Evolutionary conservation across 2,888 invertebrate species (phyloP), one percentile per base, ranked within the genome.

Genomic region (Merodon equestris): DNA sequence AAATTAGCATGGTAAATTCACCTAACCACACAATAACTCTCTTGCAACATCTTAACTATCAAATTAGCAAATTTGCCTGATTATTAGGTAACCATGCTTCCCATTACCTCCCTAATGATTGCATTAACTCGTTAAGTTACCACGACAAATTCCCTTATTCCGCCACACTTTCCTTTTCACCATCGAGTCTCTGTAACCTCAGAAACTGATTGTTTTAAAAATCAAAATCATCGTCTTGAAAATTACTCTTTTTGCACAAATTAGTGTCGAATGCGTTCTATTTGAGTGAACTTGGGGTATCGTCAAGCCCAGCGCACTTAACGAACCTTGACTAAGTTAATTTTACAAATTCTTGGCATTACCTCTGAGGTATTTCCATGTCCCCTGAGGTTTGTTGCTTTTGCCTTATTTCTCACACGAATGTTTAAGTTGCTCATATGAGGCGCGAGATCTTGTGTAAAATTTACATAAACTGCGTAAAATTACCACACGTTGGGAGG

Each of bases 241-340:
- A 50, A 67, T 51, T 15, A 42, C 50, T 50, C 48, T 50, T 57
- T 27, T 18, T 13, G 48, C 18, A 34, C n/a, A n/a, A n/a, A n/a
- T n/a, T n/a, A 40, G 27, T 38, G 40, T 44, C 53, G 1, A 51
- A 14, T 47, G 44, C 53, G 44, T 67, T 74, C 54, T 60, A 50
- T 14, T 9, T 27, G 19, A 54, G 13, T 58, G 19, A 38, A 9
- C 36, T 48, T 13, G 9, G 14, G 13, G 42, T 42, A 4, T 27
- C 15, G 17, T 17, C n/a, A 48, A 12, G 47, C 14, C 15, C 44
- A 42, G 19, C 38, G 17, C 38, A 47, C 38, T 54, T 71, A 75
- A 75, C 70, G 70, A 70, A 53, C 63, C 75, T 64, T 75, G 71
- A 58, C 64, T 75, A 70, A 64, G 51, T 71, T 71, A 50, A 58